These are phyloP conservation scores for Leptinotarsa texana DNA, from an alignment of 1,140 invertebrate species.

Conservation along the genomic window DNA sequence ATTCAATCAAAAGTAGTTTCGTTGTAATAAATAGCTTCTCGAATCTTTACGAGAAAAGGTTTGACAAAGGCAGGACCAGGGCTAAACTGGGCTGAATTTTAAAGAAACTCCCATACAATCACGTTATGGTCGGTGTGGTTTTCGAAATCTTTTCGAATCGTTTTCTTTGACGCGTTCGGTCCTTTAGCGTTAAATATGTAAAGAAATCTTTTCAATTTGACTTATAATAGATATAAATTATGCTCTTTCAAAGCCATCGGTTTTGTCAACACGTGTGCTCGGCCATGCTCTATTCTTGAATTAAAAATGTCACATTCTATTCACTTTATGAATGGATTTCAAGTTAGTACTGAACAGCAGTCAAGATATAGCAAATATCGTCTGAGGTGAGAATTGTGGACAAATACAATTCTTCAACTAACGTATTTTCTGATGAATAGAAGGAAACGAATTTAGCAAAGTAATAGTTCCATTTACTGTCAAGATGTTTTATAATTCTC, in stretches of 20 bases:
- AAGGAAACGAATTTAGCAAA: background rate
- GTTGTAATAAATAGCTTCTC: background rate
- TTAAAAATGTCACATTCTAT: constrained; percentile 32
- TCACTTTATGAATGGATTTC: constrained; percentile 18
- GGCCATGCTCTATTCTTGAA: constrained; percentile 37
- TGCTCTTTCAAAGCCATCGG: constrained; percentile 38
- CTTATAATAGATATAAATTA: constrained; percentile 44
- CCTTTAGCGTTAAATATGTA: constrained; percentile 40
- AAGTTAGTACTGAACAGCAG: constrained; percentile 21
- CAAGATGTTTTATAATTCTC: background rate
- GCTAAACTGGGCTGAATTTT: constrained; percentile 29
- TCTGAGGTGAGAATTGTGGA: constrained; percentile 20
- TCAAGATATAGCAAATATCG: constrained; percentile 29
- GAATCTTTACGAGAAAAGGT: constrained; percentile 33
- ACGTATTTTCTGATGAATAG: constrained; percentile 12
- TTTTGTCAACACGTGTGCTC: constrained; percentile 47
- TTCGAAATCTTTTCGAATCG: constrained; percentile 40
- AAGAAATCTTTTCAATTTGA: constrained; percentile 40
- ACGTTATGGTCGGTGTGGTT: constrained; percentile 42
- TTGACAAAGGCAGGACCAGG: constrained; percentile 40
- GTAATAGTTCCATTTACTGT: constrained; percentile 1
- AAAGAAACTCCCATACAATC: constrained; percentile 23
- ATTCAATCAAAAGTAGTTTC: constrained; percentile 28
- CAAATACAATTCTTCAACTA: constrained; percentile 20
- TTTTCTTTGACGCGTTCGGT: constrained; percentile 37